These are phyloP conservation scores for Caprella mutica DNA, from an alignment of 2,888 invertebrate species.

Conservation along the genomic window DNA sequence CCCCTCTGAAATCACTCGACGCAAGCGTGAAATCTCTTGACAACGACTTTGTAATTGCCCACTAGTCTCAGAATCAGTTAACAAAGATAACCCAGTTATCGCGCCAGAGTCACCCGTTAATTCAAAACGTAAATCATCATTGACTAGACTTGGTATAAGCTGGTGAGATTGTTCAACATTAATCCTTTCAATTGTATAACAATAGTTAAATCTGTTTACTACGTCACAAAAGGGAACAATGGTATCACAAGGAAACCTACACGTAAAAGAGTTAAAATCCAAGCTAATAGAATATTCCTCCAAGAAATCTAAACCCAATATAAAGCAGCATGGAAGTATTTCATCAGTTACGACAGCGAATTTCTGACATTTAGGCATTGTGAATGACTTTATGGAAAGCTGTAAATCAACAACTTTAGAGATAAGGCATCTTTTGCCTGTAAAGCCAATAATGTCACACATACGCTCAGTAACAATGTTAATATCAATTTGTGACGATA, in stretches of 20 bases:
- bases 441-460: not conserved
- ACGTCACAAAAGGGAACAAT: no score
- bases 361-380: not conserved
- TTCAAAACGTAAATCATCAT: not conserved
- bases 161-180: no score
- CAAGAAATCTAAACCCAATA: not conserved
- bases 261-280: no score
- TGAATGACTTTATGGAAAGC: not conserved
- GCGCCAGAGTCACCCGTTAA: not conserved
- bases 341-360: not conserved
- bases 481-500: not conserved
- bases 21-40: not conserved
- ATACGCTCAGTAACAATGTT: not conserved
- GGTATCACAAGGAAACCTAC: no score
- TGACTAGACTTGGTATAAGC: not conserved
- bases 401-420: not conserved
- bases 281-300: no score
- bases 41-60: not conserved
- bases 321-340: not conserved
- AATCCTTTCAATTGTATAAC: no score
- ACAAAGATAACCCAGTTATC: not conserved
- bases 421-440: not conserved
- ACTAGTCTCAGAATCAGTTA: not conserved
- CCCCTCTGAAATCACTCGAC: not conserved
- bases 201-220: no score